Evolutionary conservation across 2,113 vertebrate species (phyloP).

Genomic region (Tachysurus vachellii): DNA sequence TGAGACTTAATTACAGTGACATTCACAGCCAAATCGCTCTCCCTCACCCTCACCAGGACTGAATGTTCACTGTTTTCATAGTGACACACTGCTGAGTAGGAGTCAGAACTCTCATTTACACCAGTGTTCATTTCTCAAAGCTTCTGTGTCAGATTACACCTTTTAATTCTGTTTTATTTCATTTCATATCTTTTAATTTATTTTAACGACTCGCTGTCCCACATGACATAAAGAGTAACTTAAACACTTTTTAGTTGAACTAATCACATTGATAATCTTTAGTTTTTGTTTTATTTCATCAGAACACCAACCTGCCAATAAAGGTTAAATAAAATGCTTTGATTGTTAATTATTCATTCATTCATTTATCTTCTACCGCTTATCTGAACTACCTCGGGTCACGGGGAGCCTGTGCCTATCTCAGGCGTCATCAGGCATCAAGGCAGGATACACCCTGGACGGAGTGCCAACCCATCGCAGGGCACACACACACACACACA

Average conservation of each 20-base stretch:
- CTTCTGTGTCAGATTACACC: background rate
- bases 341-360: too few species aligned
- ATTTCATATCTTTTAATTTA: background rate
- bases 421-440: too few species aligned
- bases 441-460: too few species aligned
- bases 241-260: too few species aligned
- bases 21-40: background rate
- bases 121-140: background rate
- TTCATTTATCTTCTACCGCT: too few species aligned
- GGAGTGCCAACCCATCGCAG: too few species aligned
- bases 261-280: too few species aligned
- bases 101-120: background rate
- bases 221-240: background rate
- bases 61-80: background rate
- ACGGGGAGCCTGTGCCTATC: too few species aligned
- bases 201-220: background rate
- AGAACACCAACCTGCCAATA: background rate
- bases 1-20: background rate
- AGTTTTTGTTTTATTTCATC: background rate
- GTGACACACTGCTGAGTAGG: background rate
- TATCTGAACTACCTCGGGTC: too few species aligned
- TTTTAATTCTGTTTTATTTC: background rate
- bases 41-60: background rate
- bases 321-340: background rate
- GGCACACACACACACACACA: too few species aligned